These are phyloP conservation scores for Struthidea cinerea DNA, from an alignment of 2,113 vertebrate species.

Conservation along the genomic window DNA sequence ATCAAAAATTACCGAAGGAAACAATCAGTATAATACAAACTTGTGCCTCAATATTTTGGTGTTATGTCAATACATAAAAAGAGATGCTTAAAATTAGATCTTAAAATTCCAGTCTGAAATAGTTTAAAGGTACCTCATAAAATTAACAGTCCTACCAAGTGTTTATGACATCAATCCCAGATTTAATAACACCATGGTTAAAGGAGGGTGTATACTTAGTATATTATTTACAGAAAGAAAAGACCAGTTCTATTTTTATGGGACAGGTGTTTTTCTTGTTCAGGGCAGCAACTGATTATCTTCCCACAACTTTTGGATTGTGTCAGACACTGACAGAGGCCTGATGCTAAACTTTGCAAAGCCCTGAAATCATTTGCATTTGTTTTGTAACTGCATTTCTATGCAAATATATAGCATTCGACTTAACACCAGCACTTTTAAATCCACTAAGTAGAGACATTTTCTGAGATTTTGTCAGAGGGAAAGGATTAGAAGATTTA, in stretches of 20 bases:
- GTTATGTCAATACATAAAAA: neutral
- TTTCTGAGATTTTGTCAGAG: constrained; percentile 27
- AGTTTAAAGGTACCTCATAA: neutral
- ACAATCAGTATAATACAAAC: neutral
- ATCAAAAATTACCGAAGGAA: neutral
- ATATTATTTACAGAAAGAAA: constrained; percentile 26
- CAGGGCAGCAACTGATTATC: neutral
- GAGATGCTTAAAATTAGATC: neutral
- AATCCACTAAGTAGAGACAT: constrained; percentile 27
- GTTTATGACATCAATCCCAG: constrained; percentile 16
- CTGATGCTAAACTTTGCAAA: neutral
- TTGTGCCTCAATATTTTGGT: neutral
- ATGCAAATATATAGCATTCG: constrained; percentile 5
- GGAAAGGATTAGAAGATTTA: constrained; percentile 38
- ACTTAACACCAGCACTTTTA: constrained; percentile 35
- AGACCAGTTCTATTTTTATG: neutral
- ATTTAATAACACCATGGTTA: neutral
- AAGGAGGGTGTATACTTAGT: neutral
- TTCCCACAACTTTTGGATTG: neutral
- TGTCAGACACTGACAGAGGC: neutral
- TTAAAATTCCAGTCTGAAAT: neutral
- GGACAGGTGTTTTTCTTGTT: neutral
- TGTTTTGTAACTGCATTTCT: constrained; percentile 53
- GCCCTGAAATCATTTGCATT: constrained; percentile 27
- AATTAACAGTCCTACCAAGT: constrained; percentile 23